These are phyloP conservation scores for Apis cerana DNA, from an alignment of 1,140 invertebrate genomes.

Conservation along the genomic window DNA sequence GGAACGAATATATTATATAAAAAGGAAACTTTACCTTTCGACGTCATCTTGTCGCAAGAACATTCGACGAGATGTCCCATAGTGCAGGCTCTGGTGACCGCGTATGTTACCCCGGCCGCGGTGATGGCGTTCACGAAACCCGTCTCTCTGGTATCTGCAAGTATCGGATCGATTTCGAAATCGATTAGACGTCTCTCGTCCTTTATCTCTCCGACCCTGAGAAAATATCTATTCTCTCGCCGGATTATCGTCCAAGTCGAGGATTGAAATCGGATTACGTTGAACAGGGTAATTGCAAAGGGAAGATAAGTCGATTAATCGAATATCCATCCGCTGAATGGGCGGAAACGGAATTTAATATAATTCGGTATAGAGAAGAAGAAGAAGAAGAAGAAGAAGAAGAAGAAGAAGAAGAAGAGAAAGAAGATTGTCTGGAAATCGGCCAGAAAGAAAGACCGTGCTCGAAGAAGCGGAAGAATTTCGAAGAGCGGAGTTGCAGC, in stretches of 20 bases:
- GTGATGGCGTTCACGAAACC: conserved; percentile 97
- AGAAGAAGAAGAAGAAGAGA: background rate
- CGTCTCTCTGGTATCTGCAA: conserved; percentile 94
- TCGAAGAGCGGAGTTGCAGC: too few relatives aligned
- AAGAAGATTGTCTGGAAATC: background rate
- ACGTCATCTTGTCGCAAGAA: conserved; percentile 89
- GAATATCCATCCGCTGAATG: conserved; percentile 52
- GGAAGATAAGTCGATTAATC: conserved; percentile 66
- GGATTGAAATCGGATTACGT: background rate
- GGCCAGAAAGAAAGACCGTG: conserved; percentile 20
- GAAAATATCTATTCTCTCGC: too few relatives aligned
- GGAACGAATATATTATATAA: background rate
- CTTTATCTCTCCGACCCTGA: background rate
- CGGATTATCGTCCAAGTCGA: background rate
- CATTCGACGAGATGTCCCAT: conserved; percentile 93
- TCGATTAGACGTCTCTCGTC: conserved; percentile 27
- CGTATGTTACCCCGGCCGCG: conserved; percentile 93
- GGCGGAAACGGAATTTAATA: background rate
- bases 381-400: background rate
- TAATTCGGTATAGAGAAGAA: background rate
- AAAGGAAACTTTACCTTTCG: conserved; percentile 48
- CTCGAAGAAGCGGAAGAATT: conserved; percentile 6
- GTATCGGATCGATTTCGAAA: conserved; percentile 42
- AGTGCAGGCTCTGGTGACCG: conserved; percentile 94
- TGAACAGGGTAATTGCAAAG: conserved; percentile 34